phyloP scores from a whole-genome alignment of 2,888 invertebrate genomes.

The Thereva nobilitata region DNA sequence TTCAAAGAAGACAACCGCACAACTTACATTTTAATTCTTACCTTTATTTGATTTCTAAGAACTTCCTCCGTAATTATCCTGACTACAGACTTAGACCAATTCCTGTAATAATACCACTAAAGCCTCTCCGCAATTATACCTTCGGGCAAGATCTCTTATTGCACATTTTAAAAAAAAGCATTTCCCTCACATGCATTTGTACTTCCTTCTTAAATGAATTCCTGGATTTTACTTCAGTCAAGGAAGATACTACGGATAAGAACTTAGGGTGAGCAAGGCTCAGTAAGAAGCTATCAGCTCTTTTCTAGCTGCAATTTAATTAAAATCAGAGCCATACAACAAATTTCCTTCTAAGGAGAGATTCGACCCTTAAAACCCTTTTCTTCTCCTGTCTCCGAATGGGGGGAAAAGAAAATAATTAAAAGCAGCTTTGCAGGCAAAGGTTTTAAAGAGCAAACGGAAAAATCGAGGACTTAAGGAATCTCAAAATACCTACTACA shows the following conservation, averaged over 20 bases:
- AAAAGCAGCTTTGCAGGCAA: conserved; percentile 1
- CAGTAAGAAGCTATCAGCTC: conserved; percentile 2
- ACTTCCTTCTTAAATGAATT: conserved; percentile 8
- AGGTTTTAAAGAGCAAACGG: background rate
- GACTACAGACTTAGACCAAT: too few relatives aligned
- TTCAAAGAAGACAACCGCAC: too few relatives aligned
- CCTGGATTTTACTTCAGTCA: conserved; percentile 5
- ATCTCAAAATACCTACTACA: conserved; percentile 4
- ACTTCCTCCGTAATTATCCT: too few relatives aligned
- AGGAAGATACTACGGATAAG: background rate
- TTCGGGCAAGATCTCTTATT: too few relatives aligned
- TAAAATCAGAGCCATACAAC: conserved; percentile 39
- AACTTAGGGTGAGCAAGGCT: background rate
- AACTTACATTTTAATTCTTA: too few relatives aligned
- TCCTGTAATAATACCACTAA: too few relatives aligned
- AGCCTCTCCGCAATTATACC: too few relatives aligned
- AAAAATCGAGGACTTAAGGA: conserved; percentile 7
- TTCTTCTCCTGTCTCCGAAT: conserved; percentile 20
- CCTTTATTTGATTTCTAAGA: too few relatives aligned
- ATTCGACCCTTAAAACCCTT: background rate
- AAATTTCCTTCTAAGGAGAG: conserved; percentile 38
- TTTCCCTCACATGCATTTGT: conserved; percentile 6
- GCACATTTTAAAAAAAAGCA: background rate
- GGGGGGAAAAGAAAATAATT: conserved; percentile 14
- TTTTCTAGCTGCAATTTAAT: conserved; percentile 37